Conservation (phyloP, 2,113 vertebrate genomes). For the Fukomys damarensis region DNA sequence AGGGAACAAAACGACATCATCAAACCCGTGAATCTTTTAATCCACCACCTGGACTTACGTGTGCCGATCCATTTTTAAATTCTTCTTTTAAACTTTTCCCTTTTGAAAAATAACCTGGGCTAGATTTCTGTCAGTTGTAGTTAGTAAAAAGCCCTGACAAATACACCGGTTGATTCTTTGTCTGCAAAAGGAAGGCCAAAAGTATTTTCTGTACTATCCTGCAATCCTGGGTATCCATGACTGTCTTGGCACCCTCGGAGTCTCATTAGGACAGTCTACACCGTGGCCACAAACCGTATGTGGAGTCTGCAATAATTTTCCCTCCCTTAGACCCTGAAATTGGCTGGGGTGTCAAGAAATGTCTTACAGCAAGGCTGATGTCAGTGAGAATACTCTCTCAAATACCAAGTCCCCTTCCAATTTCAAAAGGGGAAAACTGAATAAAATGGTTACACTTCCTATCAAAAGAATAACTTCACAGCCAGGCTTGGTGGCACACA, state of each 20-base stretch:
- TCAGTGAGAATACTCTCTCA: neutral
- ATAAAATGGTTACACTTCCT: neutral
- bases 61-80: neutral
- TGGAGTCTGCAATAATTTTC: neutral
- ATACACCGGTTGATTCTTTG: neutral
- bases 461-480: neutral
- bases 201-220: neutral
- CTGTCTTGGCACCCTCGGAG: neutral
- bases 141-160: neutral
- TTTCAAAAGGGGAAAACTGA: neutral
- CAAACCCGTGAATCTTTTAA: neutral
- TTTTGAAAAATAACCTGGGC: neutral
- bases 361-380: neutral
- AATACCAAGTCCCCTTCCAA: neutral
- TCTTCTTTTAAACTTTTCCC: neutral
- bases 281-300: neutral
- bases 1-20: accelerated
- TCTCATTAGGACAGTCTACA: no score
- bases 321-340: neutral
- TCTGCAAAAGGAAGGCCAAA: neutral
- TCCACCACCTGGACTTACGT: neutral
- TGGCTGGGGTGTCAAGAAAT: neutral
- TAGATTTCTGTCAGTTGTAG: neutral
- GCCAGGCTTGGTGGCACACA: no score
- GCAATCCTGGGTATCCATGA: accelerated